Evolutionary conservation across 2,113 vertebrate species (phyloP).

Genomic region (Alaudala cheleensis): DNA sequence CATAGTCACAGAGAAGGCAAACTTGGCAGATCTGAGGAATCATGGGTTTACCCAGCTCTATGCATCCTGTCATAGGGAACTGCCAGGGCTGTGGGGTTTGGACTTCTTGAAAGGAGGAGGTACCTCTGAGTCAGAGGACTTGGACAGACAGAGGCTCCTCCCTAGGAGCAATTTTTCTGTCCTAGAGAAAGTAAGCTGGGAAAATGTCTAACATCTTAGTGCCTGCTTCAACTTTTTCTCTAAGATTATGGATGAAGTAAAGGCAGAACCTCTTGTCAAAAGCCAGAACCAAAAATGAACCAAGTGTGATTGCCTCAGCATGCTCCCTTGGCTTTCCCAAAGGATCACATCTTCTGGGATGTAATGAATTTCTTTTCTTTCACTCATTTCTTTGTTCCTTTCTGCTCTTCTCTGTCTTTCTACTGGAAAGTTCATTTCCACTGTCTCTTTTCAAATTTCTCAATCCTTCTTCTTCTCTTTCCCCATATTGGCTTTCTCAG

Average conservation of each 20-base stretch:
- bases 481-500: background rate
- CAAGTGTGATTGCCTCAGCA: background rate
- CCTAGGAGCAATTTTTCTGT: background rate
- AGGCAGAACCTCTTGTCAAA: background rate
- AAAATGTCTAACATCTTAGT: background rate
- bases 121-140: background rate
- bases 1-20: background rate
- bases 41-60: background rate
- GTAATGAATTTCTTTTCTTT: background rate
- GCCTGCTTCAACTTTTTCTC: background rate
- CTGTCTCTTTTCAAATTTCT: background rate
- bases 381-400: background rate
- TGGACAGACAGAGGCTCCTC: background rate
- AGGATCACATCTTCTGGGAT: background rate
- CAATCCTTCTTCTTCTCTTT: background rate
- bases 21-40: background rate
- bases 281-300: background rate
- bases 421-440: background rate
- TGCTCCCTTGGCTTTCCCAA: background rate
- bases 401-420: background rate
- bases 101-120: background rate
- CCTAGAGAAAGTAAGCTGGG: background rate
- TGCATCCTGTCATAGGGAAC: fast-evolving
- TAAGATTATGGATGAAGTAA: background rate
- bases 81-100: background rate